Percentiles rank a stretch among this genome's conserved stretches.
Evolutionary conservation across 2,113 vertebrate genomes (phyloP).

Genomic region (Nothocercus nigrocapillus): DNA sequence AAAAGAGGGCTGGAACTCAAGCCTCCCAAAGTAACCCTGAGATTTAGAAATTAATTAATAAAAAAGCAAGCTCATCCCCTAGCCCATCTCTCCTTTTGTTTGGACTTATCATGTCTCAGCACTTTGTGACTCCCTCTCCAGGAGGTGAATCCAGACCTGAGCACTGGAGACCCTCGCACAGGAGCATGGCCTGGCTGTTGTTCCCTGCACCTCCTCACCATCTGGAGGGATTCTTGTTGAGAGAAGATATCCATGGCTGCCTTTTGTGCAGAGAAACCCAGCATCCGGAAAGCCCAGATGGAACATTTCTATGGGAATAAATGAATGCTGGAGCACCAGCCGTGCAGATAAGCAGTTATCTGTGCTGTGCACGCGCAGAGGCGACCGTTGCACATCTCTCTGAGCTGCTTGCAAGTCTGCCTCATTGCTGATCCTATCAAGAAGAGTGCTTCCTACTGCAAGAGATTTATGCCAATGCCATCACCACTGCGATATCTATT

Average conservation of each 20-base stretch:
- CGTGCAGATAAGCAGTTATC: conserved; percentile 9
- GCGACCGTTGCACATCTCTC: neutral
- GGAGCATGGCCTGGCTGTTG: neutral
- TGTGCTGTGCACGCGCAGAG: neutral
- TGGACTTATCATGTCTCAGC: rapidly evolving
- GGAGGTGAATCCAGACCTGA: neutral
- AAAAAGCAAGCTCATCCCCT: neutral
- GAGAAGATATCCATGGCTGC: neutral
- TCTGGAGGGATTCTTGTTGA: neutral
- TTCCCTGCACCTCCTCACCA: rapidly evolving
- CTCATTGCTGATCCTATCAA: neutral
- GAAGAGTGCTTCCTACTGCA: neutral
- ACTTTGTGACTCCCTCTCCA: neutral
- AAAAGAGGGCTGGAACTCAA: neutral
- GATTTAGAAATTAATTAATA: neutral
- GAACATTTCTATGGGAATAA: neutral
- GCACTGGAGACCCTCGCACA: neutral
- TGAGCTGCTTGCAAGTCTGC: neutral
- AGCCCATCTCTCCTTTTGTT: neutral
- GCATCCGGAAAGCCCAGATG: neutral
- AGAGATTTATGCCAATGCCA: neutral
- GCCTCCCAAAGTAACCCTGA: neutral
- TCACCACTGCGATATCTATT: neutral
- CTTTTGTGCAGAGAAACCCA: neutral
- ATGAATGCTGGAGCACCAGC: neutral